A percentile compares a stretch with the other conserved stretches of the same genome.
These are phyloP conservation scores for Vanessa atalanta DNA, from an alignment of 1,140 invertebrate species.

Conservation along the genomic window DNA sequence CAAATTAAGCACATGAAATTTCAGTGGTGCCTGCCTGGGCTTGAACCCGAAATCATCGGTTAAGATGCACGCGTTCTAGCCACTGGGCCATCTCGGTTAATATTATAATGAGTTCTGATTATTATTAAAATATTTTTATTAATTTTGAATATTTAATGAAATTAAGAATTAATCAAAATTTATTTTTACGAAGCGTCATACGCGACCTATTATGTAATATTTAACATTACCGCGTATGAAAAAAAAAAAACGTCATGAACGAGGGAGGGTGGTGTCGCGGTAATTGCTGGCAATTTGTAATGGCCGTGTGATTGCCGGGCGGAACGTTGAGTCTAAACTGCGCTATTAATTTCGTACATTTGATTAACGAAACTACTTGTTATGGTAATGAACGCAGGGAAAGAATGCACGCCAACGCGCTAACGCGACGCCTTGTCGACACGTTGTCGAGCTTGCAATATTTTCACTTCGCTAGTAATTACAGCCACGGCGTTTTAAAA, in stretches of 20 bases:
- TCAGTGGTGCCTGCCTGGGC: no score
- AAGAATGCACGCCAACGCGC: conserved; percentile 77
- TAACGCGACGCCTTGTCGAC: conserved; percentile 75
- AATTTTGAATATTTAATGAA: not conserved
- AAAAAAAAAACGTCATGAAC: conserved; percentile 65
- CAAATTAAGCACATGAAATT: no score
- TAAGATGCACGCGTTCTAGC: no score
- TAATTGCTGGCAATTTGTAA: conserved; percentile 80
- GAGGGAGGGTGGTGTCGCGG: conserved; percentile 63
- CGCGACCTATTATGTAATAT: conserved; percentile 54
- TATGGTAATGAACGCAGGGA: conserved; percentile 78
- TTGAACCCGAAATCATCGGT: no score
- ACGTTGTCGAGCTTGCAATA: conserved; percentile 74
- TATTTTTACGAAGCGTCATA: conserved; percentile 41
- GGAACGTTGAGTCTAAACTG: conserved; percentile 77
- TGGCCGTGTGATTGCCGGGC: conserved; percentile 73
- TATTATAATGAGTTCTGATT: no score
- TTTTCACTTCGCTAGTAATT: conserved; percentile 75
- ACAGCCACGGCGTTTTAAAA: conserved; percentile 61
- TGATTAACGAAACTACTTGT: conserved; percentile 81
- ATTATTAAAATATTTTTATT: not conserved
- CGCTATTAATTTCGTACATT: conserved; percentile 80
- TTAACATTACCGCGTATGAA: conserved; percentile 46
- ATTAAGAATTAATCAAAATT: conserved; percentile 40
- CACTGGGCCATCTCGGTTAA: no score